Conservation (phyloP, 1,140 invertebrate genomes). For the Drosophila littoralis region DNA sequence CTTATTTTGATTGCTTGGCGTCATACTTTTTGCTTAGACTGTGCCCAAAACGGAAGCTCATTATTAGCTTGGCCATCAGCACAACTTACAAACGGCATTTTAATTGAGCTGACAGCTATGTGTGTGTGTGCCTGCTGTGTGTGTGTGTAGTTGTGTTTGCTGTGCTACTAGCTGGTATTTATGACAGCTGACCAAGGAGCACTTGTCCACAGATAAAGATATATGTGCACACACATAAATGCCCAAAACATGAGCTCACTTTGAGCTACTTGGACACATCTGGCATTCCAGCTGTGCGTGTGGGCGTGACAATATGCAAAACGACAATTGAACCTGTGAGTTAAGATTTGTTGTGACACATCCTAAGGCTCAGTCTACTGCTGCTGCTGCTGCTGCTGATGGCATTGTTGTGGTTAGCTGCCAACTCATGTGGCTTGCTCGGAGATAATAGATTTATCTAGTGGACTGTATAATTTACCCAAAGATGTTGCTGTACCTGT, state of each 20-base stretch:
- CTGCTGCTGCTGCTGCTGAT: not conserved
- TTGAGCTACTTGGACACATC: conserved; percentile 9
- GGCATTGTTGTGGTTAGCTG: conserved; percentile 33
- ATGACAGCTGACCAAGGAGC: conserved; percentile 35
- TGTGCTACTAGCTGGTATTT: conserved; percentile 25
- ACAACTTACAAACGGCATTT: conserved; percentile 67
- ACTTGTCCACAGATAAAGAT: conserved; percentile 25
- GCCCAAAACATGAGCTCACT: conserved; percentile 48
- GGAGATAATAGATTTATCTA: conserved; percentile 11
- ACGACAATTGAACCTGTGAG: conserved; percentile 32
- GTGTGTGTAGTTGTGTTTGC: conserved; percentile 18
- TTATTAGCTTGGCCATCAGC: conserved; percentile 61
- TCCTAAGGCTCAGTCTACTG: conserved; percentile 5
- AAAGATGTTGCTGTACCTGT: conserved; percentile 1
- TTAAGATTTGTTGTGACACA: conserved; percentile 36
- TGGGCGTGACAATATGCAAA: conserved; percentile 36
- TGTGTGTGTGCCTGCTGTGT: conserved; percentile 26
- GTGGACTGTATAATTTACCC: not conserved
- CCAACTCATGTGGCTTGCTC: conserved; percentile 4
- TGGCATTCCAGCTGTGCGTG: conserved; percentile 5
- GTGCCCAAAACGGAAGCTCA: conserved; percentile 56
- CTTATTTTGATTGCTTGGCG: conserved; percentile 62
- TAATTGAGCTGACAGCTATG: conserved; percentile 59
- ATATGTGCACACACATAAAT: conserved; percentile 23
- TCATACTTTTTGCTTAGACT: conserved; percentile 67